Conservation (phyloP, 2,113 vertebrate species). For the Panthera tigris region DNA sequence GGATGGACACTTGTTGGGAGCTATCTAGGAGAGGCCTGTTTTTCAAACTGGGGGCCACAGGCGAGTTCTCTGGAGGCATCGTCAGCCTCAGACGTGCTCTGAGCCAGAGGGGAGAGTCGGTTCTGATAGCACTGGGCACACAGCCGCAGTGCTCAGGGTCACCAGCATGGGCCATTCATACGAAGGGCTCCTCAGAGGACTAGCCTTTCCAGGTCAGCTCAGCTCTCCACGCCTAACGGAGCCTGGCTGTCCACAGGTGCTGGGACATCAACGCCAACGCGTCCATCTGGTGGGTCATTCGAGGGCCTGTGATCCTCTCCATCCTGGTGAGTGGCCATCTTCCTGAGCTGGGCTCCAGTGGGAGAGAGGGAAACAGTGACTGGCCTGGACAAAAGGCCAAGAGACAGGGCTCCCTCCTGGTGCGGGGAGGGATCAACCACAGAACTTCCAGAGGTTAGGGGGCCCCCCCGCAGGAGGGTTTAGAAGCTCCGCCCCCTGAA, state of each 20-base stretch:
- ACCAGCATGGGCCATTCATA: accelerated
- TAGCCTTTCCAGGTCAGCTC: background rate
- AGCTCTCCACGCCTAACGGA: background rate
- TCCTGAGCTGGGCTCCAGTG: background rate
- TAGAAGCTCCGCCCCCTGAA: background rate
- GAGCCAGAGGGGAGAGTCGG: accelerated
- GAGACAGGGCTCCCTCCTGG: background rate
- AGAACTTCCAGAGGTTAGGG: background rate
- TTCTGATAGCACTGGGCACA: background rate
- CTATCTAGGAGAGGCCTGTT: background rate
- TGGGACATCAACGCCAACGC: conserved; percentile 92
- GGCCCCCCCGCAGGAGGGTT: background rate
- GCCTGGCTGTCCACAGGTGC: conserved; percentile 84
- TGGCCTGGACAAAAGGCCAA: background rate
- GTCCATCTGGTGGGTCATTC: conserved; percentile 95
- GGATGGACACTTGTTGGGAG: background rate
- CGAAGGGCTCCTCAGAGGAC: background rate
- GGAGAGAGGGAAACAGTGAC: background rate
- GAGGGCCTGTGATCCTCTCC: conserved; percentile 91
- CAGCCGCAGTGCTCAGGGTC: too few species aligned
- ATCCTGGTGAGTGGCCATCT: conserved; percentile 89
- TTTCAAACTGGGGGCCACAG: background rate
- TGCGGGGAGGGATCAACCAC: background rate
- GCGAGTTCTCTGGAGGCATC: background rate
- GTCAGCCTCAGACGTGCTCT: background rate